A percentile compares a stretch with the other conserved stretches of the same genome.
Evolutionary conservation across 2,888 invertebrate genomes (phyloP).

Genomic region (Zaprionus obscuricornis): DNA sequence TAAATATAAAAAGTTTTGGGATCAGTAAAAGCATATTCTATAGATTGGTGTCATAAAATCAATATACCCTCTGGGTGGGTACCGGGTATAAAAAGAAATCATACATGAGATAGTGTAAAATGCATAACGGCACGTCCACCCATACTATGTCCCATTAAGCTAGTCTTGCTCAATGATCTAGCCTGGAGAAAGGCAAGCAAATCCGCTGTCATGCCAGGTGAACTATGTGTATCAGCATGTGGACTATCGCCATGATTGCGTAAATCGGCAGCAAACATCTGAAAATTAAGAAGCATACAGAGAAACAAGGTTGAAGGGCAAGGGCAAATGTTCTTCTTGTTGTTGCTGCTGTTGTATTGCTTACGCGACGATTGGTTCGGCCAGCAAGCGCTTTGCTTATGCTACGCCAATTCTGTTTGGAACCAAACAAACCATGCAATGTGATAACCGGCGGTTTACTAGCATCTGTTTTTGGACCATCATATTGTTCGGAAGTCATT

Average conservation of each 20-base stretch:
- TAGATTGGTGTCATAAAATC: too few relatives aligned
- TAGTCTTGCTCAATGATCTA: constrained; percentile 80
- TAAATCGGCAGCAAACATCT: constrained; percentile 89
- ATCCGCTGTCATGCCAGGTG: constrained; percentile 90
- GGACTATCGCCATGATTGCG: constrained; percentile 98
- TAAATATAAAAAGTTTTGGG: too few relatives aligned
- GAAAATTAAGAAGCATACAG: too few relatives aligned
- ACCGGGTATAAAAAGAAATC: too few relatives aligned
- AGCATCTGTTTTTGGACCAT: constrained; percentile 82
- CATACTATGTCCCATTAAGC: constrained; percentile 96
- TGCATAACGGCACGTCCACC: constrained; percentile 97
- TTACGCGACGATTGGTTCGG: constrained; percentile 85
- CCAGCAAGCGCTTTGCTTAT: constrained; percentile 88
- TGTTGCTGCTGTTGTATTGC: too few relatives aligned
- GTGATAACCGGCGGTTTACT: constrained; percentile 88
- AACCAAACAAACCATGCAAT: constrained; percentile 94
- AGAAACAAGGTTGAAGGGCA: too few relatives aligned
- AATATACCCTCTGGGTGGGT: too few relatives aligned
- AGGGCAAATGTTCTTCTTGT: too few relatives aligned
- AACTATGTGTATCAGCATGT: constrained; percentile 89
- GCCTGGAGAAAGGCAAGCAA: constrained; percentile 86
- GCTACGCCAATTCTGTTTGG: constrained; percentile 93
- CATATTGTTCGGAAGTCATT: constrained; percentile 88
- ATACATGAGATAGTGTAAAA: constrained; percentile 89
- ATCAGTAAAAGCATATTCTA: too few relatives aligned